Evolutionary conservation across 2,888 invertebrate species (phyloP), one percentile per base, ranked within the genome.

Genomic region (Eupithecia subumbrata): DNA sequence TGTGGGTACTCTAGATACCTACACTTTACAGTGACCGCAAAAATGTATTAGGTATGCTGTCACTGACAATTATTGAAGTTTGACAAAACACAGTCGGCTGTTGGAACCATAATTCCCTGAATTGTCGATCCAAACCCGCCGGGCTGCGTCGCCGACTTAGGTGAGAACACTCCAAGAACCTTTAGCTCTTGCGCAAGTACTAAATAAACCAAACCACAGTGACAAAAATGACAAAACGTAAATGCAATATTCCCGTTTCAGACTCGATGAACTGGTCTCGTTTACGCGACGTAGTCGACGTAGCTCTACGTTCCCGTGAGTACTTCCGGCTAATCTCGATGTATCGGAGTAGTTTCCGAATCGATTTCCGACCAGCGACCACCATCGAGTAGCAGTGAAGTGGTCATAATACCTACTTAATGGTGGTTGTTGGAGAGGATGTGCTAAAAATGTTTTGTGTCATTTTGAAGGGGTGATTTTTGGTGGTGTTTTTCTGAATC

Each of bases 281-380:
- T 11, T 14, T 5, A 56, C 60, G 60, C 25, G 60, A 60, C 60
- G 60, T 60, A 60, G 12, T 22, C 60, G 25, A 60, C 60, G 60
- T 56, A 22, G 22, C 22, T 56, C 11, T 22, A 11, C 22, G 60
- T 60, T 22, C 18, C 34, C 64, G 64, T 64, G 64, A 64, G 9
- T 4, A 25, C 25, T 25, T 64, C 64, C 64, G 48, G 16, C 18
- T 60, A 56, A 74, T 63, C 64, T 43, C 69, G 68, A 43, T 63
- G 16, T 70, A 76, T 77, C 76, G 56, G 75, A 67, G 78, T 77
- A 66, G 74, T 76, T 79, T 80, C 82, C 77, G 81, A 78, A 70
- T 78, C 69, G 30, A 76, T 79, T 79, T 79, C 80, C 78, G 76
- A 52, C 22, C 64, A 18, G 16, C 34, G 34, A 16, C 34, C 16